Percentiles rank a stretch among this genome's conserved stretches.
Evolutionary conservation across 2,888 invertebrate species (phyloP).

Genomic region (Lycocerus yunnanus): DNA sequence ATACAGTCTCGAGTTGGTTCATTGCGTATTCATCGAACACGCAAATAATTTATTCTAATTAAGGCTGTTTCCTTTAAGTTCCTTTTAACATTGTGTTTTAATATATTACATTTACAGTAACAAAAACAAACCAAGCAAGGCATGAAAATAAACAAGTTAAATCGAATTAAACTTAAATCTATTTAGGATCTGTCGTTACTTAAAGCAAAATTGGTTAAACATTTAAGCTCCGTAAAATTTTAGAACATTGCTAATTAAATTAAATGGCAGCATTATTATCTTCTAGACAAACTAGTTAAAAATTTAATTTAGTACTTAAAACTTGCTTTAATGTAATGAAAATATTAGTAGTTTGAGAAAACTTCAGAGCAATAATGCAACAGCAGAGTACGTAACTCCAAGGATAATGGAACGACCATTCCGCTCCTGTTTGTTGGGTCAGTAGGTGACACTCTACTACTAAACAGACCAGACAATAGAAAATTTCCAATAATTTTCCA

Average conservation of each 20-base stretch:
- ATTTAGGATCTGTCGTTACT: constrained; percentile 12
- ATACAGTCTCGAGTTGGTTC: constrained; percentile 22
- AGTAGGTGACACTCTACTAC: neutral
- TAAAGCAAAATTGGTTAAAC: constrained; percentile 2
- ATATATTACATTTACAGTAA: neutral
- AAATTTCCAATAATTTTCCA: neutral
- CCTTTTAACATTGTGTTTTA: neutral
- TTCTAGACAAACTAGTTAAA: neutral
- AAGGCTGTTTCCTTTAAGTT: constrained; percentile 35
- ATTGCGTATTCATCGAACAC: constrained; percentile 29
- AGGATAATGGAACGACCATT: neutral
- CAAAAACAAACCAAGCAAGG: neutral
- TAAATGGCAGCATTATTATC: neutral
- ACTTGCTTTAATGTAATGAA: too few species aligned
- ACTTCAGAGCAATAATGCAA: neutral
- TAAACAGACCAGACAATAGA: neutral
- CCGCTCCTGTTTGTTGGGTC: neutral
- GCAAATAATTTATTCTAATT: constrained; percentile 43
- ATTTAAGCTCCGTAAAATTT: constrained; percentile 10
- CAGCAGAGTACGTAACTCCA: neutral
- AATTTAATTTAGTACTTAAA: neutral
- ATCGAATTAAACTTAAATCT: constrained; percentile 24
- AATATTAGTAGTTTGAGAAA: neutral
- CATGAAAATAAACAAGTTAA: constrained; percentile 20
- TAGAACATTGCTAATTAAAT: neutral